phyloP scores from a whole-genome alignment of 2,888 invertebrate genomes.

The Himalopsyche kuldschensis region DNA sequence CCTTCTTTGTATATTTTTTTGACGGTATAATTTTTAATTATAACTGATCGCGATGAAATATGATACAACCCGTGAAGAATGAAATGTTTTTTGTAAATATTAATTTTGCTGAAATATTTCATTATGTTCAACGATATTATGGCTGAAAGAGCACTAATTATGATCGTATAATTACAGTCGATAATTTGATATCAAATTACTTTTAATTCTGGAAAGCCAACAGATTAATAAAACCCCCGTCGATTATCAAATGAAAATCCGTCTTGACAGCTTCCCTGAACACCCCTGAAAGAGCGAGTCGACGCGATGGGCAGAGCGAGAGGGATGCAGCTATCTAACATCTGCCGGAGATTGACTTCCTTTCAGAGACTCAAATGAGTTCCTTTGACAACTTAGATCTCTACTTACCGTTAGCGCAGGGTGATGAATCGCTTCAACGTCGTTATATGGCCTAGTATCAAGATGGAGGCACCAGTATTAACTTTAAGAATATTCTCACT shows the following conservation, averaged over 20 bases:
- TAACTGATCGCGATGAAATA: too few species aligned
- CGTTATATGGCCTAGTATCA: slow-evolving; percentile 16
- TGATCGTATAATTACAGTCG: neutral
- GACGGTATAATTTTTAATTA: too few species aligned
- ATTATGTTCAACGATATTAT: neutral
- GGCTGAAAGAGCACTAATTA: neutral
- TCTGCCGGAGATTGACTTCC: slow-evolving; percentile 41
- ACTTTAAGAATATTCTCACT: neutral
- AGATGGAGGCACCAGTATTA: neutral
- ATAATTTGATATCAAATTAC: neutral
- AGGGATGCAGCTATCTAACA: slow-evolving; percentile 35
- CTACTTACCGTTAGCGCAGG: slow-evolving; percentile 32
- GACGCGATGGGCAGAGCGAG: neutral
- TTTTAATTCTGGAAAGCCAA: neutral
- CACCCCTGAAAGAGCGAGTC: slow-evolving; percentile 6
- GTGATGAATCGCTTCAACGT: slow-evolving; percentile 36
- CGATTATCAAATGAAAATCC: neutral
- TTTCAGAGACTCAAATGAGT: slow-evolving; percentile 40
- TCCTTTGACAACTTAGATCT: slow-evolving; percentile 41
- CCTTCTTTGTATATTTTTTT: too few species aligned
- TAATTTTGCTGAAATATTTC: neutral
- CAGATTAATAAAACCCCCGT: neutral
- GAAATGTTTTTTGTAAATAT: too few species aligned
- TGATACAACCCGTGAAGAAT: too few species aligned
- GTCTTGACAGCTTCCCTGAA: neutral